Conservation (phyloP, 2,113 vertebrate genomes). For the Syngnathus floridae region DNA sequence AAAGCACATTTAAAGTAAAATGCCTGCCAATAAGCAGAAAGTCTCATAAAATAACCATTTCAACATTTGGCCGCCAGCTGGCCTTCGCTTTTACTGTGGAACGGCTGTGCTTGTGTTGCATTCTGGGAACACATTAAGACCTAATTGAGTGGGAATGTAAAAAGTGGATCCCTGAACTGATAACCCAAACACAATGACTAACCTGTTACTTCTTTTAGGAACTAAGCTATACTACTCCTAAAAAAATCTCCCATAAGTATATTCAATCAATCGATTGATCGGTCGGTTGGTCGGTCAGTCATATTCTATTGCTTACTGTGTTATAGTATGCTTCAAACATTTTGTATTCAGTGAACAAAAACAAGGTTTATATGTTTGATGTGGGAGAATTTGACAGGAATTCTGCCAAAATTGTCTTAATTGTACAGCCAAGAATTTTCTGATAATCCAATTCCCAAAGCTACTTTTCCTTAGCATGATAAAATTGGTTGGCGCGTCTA, state of each 20-base stretch:
- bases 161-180: not conserved
- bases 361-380: no score
- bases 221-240: not conserved
- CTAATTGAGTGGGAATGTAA: not conserved
- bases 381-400: no score
- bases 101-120: not conserved
- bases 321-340: no score
- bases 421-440: no score
- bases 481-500: no score
- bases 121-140: conserved; percentile 3
- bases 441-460: no score
- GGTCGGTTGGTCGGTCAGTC: no score
- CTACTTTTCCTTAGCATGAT: no score
- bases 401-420: no score
- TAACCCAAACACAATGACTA: not conserved
- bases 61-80: conserved; percentile 4
- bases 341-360: no score
- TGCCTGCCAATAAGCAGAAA: not conserved
- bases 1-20: not conserved
- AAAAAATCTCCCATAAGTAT: not conserved
- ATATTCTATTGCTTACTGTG: not conserved
- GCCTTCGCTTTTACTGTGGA: not conserved
- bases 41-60: conserved; percentile 1
- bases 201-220: not conserved
- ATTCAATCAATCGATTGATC: not conserved